Conservation (phyloP, 2,797 vertebrate genomes). For the Typhlichthys eigenmanni region DNA sequence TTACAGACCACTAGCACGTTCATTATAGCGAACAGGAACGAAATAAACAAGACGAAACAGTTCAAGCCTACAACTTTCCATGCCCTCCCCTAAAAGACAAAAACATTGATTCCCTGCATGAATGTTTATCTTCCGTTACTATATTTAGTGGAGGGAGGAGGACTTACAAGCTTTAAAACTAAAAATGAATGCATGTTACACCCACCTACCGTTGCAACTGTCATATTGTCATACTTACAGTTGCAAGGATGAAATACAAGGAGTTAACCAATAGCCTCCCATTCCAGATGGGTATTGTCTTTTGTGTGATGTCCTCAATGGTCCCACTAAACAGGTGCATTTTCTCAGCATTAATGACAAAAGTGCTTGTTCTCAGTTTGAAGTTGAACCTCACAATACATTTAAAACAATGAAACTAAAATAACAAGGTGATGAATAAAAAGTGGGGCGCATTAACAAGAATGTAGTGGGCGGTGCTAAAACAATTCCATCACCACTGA, state of each 20-base stretch:
- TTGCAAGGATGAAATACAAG: not conserved
- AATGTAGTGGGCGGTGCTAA: not conserved
- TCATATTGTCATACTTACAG: not conserved
- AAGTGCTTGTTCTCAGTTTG: constrained; percentile 58
- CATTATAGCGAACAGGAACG: constrained; percentile 82
- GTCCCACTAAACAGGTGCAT: constrained; percentile 5
- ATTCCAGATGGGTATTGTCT: constrained; percentile 54
- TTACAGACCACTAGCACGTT: constrained; percentile 86
- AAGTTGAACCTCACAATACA: constrained; percentile 34
- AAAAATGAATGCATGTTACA: no score
- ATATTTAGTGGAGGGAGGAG: constrained; percentile 14
- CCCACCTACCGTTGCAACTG: not conserved
- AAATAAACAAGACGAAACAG: constrained; percentile 78
- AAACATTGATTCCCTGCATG: constrained; percentile 61
- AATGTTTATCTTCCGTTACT: constrained; percentile 59
- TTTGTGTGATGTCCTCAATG: constrained; percentile 13
- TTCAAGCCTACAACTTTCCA: constrained; percentile 35
- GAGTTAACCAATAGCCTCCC: constrained; percentile 13
- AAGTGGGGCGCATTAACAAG: constrained; percentile 21
- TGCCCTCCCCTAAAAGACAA: constrained; percentile 50
- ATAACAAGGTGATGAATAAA: constrained; percentile 19
- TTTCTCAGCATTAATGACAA: constrained; percentile 28
- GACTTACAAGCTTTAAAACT: no score
- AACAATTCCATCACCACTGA: constrained; percentile 8
- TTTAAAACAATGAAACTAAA: constrained; percentile 16